phyloP scores from a whole-genome alignment of 1,140 invertebrate genomes.

The Zaprionus davidi region DNA sequence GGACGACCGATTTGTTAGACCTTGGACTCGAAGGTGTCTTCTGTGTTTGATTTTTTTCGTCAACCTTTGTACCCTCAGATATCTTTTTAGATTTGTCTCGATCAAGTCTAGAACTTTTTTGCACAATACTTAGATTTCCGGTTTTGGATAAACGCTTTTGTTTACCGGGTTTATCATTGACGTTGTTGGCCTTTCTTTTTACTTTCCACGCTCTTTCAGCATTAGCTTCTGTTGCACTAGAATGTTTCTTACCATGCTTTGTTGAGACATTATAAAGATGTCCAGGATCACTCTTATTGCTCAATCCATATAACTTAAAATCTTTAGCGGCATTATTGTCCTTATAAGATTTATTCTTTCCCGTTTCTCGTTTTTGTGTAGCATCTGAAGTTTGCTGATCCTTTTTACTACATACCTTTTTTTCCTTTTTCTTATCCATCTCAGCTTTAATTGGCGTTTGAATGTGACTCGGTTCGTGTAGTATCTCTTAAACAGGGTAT shows the following conservation, averaged over 20 bases:
- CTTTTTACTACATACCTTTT: background rate
- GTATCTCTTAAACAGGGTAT: background rate
- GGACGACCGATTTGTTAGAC: background rate
- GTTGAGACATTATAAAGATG: background rate
- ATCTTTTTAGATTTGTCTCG: background rate
- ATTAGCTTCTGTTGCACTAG: background rate
- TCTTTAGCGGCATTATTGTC: background rate
- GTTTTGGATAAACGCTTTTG: background rate
- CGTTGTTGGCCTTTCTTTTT: background rate
- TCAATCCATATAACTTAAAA: background rate
- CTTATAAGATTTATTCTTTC: background rate
- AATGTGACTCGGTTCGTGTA: background rate
- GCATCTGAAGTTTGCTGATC: background rate
- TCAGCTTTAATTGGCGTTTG: background rate
- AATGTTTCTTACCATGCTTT: background rate
- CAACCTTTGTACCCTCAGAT: background rate
- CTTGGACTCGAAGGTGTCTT: background rate
- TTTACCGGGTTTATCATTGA: background rate
- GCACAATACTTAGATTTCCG: too few species aligned
- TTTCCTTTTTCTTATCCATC: background rate
- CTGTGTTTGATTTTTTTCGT: background rate
- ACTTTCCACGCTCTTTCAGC: background rate
- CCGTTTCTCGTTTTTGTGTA: background rate
- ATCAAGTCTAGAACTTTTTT: background rate
- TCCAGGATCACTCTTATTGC: background rate